Conservation (phyloP, 2,113 vertebrate genomes). For the Oryctolagus cuniculus region DNA sequence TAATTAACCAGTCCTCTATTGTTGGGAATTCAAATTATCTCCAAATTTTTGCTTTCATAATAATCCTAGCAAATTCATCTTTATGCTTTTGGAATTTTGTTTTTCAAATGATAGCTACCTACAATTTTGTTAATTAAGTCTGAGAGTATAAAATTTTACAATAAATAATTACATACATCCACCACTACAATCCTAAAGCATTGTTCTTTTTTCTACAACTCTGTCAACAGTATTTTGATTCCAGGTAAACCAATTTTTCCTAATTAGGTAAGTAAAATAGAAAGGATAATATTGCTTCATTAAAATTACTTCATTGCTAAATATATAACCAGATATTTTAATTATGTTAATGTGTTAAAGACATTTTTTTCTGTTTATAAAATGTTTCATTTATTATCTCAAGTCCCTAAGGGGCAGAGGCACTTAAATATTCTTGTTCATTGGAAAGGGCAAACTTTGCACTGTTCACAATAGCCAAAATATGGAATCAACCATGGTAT, state of each 20-base stretch:
- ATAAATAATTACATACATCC: background rate
- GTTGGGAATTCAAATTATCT: background rate
- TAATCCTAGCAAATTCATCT: background rate
- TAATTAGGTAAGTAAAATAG: conserved; percentile 2
- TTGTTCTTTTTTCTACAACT: background rate
- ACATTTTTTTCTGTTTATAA: background rate
- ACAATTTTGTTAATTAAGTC: background rate
- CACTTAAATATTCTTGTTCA: background rate
- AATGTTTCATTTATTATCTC: background rate
- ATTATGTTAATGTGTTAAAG: background rate
- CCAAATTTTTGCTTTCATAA: background rate
- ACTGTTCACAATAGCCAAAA: too few relatives aligned
- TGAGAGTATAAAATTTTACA: background rate
- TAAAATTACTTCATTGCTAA: background rate
- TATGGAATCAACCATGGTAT: too few relatives aligned
- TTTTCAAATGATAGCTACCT: background rate
- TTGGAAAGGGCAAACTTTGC: background rate
- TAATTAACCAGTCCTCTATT: background rate
- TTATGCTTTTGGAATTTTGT: background rate
- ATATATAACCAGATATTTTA: background rate
- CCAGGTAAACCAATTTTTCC: background rate
- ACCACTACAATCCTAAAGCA: background rate
- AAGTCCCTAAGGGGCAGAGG: background rate
- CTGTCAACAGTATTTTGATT: background rate
- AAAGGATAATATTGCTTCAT: background rate